Evolutionary conservation across 1,140 invertebrate species (phyloP).

Genomic region (Dreissena polymorpha): DNA sequence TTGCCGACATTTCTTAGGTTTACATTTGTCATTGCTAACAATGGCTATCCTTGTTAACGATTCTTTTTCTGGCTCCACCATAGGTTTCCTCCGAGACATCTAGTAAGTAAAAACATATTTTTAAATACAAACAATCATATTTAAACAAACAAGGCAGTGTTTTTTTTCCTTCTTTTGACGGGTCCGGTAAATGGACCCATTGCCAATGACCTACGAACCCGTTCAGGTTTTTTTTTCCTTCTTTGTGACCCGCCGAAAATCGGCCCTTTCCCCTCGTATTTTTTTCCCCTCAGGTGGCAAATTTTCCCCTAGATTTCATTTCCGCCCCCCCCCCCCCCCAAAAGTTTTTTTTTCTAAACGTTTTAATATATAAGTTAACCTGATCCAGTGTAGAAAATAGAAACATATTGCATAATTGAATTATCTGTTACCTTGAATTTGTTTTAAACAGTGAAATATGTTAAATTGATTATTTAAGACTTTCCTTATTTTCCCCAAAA

Average conservation of each 20-base stretch:
- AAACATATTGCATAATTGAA: too few species aligned
- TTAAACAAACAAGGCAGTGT: neutral
- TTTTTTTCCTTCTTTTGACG: too few species aligned
- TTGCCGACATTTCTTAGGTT: conserved; percentile 99
- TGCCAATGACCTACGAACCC: neutral
- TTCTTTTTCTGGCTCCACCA: conserved; percentile 63
- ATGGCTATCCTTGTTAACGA: conserved; percentile 92
- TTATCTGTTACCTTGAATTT: too few species aligned
- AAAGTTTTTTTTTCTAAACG: too few species aligned
- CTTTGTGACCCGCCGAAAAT: neutral
- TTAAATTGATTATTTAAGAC: too few species aligned
- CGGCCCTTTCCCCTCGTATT: neutral
- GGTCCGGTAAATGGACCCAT: neutral
- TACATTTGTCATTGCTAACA: conserved; percentile 98
- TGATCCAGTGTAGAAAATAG: too few species aligned
- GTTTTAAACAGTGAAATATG: too few species aligned
- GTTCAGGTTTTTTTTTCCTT: neutral
- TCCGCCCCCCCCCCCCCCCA: too few species aligned
- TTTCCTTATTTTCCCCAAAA: too few species aligned
- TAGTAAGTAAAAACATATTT: neutral
- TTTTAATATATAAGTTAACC: too few species aligned
- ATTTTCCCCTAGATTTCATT: too few species aligned
- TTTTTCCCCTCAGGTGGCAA: too few species aligned
- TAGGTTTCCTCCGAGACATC: conserved; percentile 60
- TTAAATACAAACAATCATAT: neutral